Percentiles rank a stretch among this genome's conserved stretches.
phyloP scores from a whole-genome alignment of 2,888 invertebrate genomes.

The Lasioglossum morio region DNA sequence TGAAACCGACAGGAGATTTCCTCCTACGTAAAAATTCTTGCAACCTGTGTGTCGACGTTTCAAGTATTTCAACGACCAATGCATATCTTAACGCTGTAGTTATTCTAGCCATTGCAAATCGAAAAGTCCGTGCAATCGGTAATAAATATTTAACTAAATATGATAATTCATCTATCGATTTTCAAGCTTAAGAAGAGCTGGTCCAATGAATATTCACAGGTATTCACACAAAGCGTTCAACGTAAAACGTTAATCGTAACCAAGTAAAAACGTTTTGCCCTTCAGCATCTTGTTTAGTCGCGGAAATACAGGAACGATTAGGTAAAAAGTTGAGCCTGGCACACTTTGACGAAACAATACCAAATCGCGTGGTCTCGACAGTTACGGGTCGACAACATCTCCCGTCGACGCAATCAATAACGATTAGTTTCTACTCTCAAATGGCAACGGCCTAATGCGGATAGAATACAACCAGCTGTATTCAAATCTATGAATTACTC shows the following conservation, averaged over 20 bases:
- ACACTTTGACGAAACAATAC: neutral
- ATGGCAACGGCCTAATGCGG: slow-evolving; percentile 28
- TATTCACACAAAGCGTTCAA: neutral
- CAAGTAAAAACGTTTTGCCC: neutral
- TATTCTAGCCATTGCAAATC: neutral
- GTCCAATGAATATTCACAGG: neutral
- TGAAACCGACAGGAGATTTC: neutral
- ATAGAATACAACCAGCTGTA: slow-evolving; percentile 31
- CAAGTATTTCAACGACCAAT: neutral
- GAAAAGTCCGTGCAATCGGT: neutral
- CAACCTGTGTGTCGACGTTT: neutral
- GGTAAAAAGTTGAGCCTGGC: neutral
- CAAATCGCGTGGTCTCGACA: neutral
- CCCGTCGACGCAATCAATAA: slow-evolving; percentile 36
- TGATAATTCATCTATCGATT: neutral
- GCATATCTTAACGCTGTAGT: neutral
- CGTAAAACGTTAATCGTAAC: neutral
- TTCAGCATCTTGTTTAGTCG: neutral
- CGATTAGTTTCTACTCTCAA: slow-evolving; percentile 29
- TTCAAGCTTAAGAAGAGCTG: too few relatives aligned
- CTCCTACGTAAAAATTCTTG: slow-evolving; percentile 15
- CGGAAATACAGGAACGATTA: neutral
- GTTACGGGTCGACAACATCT: neutral
- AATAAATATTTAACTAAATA: neutral
- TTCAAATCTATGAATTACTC: slow-evolving; percentile 50